These are phyloP conservation scores for Amphiura filiformis DNA, from an alignment of 35 echinoderm and acorn worm genomes.

Conservation along the genomic window DNA sequence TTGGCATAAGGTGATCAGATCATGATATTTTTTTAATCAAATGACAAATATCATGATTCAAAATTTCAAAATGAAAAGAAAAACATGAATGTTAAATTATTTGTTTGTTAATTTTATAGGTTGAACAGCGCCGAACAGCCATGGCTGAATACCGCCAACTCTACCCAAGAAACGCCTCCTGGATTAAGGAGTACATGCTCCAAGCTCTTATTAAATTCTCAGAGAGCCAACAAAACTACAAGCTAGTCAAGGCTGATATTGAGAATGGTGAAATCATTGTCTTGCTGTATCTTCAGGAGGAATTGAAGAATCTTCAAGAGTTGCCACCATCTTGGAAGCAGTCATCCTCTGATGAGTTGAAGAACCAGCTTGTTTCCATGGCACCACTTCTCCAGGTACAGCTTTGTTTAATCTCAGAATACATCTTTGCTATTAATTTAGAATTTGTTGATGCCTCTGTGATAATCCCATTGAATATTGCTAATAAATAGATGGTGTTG, in stretches of 20 bases:
- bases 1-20: too few relatives aligned
- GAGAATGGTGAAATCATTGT: conserved; percentile 68
- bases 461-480: too few relatives aligned
- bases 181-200: not conserved
- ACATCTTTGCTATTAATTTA: too few relatives aligned
- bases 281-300: conserved; percentile 8
- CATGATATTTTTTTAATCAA: too few relatives aligned
- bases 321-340: not conserved
- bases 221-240: conserved; percentile 17
- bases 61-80: too few relatives aligned
- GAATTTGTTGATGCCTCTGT: too few relatives aligned
- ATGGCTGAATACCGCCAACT: not conserved
- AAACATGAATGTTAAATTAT: too few relatives aligned
- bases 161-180: not conserved
- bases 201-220: not conserved
- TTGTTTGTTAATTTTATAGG: too few relatives aligned
- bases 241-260: conserved; percentile 43
- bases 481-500: too few relatives aligned
- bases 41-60: too few relatives aligned
- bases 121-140: not conserved
- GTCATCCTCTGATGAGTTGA: not conserved
- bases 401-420: not conserved
- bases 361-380: not conserved
- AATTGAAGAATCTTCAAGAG: conserved; percentile 1
- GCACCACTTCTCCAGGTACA: not conserved